Evolutionary conservation across 2,797 vertebrate species (phyloP).

Genomic region (Tenualosa ilisha): DNA sequence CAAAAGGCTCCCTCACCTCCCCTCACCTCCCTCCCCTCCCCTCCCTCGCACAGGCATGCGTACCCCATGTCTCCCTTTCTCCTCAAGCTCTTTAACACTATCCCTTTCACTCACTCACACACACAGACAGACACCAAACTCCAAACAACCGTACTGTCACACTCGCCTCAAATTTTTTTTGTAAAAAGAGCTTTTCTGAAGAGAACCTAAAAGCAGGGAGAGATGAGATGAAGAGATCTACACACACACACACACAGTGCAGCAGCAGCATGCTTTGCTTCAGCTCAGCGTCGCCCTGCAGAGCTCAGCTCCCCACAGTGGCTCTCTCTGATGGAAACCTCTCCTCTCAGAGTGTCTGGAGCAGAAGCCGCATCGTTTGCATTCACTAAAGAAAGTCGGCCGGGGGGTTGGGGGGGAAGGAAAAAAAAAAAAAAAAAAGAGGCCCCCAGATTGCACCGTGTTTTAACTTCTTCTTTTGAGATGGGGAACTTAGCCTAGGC

Average conservation of each 20-base stretch:
- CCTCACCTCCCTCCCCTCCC: background rate
- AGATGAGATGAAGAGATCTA: background rate
- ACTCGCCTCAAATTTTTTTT: background rate
- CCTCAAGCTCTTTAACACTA: background rate
- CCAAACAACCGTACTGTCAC: background rate
- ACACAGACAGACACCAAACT: too few relatives aligned
- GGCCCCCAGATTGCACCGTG: background rate
- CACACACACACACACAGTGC: background rate
- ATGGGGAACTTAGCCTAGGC: background rate
- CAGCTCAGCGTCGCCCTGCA: too few relatives aligned
- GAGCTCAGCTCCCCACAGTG: background rate
- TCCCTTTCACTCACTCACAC: background rate
- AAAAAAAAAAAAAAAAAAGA: background rate
- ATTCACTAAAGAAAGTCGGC: background rate
- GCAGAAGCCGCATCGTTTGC: background rate
- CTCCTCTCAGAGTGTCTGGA: background rate
- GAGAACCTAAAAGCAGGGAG: background rate
- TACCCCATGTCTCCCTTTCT: background rate
- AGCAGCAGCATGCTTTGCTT: background rate
- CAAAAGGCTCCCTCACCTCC: background rate
- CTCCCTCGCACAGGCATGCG: background rate
- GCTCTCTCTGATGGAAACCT: background rate
- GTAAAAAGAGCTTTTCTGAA: background rate
- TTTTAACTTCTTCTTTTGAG: constrained; percentile 2
- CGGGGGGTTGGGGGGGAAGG: background rate